Base-by-base conservation (phyloP, 37 sponge, comb jelly and placozoan species). In the Aphrocallistes beatrix region DNA sequence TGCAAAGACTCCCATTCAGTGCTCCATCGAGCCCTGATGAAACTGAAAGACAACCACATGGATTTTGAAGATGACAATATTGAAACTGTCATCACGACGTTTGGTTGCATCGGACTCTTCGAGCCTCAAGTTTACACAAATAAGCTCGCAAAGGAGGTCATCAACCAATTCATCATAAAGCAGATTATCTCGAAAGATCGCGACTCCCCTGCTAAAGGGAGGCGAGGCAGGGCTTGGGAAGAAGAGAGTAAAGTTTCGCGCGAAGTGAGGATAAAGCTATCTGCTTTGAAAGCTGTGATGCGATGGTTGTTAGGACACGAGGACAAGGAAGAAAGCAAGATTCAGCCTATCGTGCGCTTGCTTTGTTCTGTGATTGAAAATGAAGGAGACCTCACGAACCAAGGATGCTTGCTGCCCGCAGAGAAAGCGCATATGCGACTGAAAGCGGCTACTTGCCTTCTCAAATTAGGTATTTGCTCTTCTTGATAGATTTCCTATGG, bases 331-430 rank as follows among this genome's bases (percentile, higher is more conserved):
- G 75, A 60, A 3, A 60, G 75, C 34, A 60, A 60, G 75, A 13
- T 60, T 6, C 75, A 25, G 32, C 75, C 75, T 30, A 6, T 19
- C 34, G 28, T 60, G 28, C 10, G n/a, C 6, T 13, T 60, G 17
- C n/a, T 60, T 30, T 60, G 75, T 60, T 19, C 10, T 13, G 34
- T 60, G 3, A 60, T 60, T 19, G 75, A 60, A 30, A 60, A 60
- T 13, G 75, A 60, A 13, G 75, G 75, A 60, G 75, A 60, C 34
- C 75, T 60, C 75, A 60, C n/a, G 75, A 60, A 60, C 75, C 75
- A 60, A 30, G 75, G 75, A 60, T 13, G 75, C 3, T 13, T 60
- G 75, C 75, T 60, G 25, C 34, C 75, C n/a, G 75, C 75, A 13
- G 75, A 60, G 75, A 60, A 60, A 60, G 75, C 75, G 25, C 34